These are phyloP conservation scores for Embiotoca jacksoni DNA, from an alignment of 2,113 vertebrate species.

Conservation along the genomic window DNA sequence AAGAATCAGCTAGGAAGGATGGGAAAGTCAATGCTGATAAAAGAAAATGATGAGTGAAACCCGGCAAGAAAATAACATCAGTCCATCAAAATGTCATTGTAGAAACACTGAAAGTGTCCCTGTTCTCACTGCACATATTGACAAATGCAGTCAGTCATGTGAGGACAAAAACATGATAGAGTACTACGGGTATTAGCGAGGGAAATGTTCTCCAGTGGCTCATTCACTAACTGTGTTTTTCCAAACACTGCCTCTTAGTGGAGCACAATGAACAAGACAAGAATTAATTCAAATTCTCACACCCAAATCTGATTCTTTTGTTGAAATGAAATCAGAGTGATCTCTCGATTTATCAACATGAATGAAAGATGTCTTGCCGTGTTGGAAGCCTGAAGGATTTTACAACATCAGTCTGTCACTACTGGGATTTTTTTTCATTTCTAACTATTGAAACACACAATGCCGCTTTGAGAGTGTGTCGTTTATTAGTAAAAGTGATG, in stretches of 20 bases:
- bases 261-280: constrained; percentile 1
- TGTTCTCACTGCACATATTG: constrained; percentile 56
- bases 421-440: constrained; percentile 11
- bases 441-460: constrained; percentile 29
- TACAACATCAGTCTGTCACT: constrained; percentile 21
- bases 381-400: constrained; percentile 6
- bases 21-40: constrained; percentile 70
- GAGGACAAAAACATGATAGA: constrained; percentile 52
- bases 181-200: constrained; percentile 25
- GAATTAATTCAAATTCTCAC: constrained; percentile 46
- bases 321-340: constrained; percentile 62
- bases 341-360: constrained; percentile 45
- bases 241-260: constrained; percentile 32
- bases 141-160: constrained; percentile 46
- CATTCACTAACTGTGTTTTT: constrained; percentile 38
- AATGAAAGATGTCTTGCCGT: constrained; percentile 29
- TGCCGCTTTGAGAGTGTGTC: neutral
- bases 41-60: constrained; percentile 59
- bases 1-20: neutral
- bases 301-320: constrained; percentile 62
- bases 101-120: constrained; percentile 53
- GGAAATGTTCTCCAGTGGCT: constrained; percentile 48
- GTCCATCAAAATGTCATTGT: constrained; percentile 69
- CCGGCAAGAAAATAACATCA: constrained; percentile 61
- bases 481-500: constrained; percentile 29